These are phyloP conservation scores for Calliopum simillimum DNA, from an alignment of 2,888 invertebrate species.

Conservation along the genomic window DNA sequence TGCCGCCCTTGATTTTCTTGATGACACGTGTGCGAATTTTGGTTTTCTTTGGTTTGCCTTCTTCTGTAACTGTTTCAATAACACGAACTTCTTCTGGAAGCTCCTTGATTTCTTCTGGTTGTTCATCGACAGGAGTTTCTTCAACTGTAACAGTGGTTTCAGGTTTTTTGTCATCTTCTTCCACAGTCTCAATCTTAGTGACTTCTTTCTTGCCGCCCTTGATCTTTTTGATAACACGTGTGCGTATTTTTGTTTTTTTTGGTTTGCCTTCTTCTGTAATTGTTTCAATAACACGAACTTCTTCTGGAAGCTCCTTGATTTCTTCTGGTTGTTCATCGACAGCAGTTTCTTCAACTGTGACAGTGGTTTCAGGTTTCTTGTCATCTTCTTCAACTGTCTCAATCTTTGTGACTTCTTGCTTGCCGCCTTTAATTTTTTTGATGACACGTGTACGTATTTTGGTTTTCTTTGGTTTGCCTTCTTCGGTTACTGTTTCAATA, in stretches of 20 bases:
- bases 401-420: slow-evolving; percentile 44
- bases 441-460: slow-evolving; percentile 50
- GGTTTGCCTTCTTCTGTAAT: slow-evolving; percentile 36
- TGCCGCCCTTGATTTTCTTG: slow-evolving; percentile 49
- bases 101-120: slow-evolving; percentile 39
- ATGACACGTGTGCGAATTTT: slow-evolving; percentile 48
- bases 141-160: slow-evolving; percentile 51
- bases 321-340: slow-evolving; percentile 50
- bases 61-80: slow-evolving; percentile 61
- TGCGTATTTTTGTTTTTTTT: slow-evolving; percentile 34
- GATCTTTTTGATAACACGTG: slow-evolving; percentile 37
- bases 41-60: slow-evolving; percentile 52
- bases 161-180: slow-evolving; percentile 30
- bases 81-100: slow-evolving; percentile 44
- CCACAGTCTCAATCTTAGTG: slow-evolving; percentile 33
- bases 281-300: slow-evolving; percentile 37
- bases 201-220: slow-evolving; percentile 38
- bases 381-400: slow-evolving; percentile 31
- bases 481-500: slow-evolving; percentile 62
- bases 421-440: slow-evolving; percentile 41
- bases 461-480: slow-evolving; percentile 61
- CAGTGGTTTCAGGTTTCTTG: slow-evolving; percentile 44
- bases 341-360: slow-evolving; percentile 51
- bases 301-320: slow-evolving; percentile 45
- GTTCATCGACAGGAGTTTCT: slow-evolving; percentile 42